Percentiles rank a stretch among this genome's conserved stretches.
These are phyloP conservation scores for Eolophus roseicapilla DNA, from an alignment of 2,113 vertebrate genomes.

Conservation along the genomic window DNA sequence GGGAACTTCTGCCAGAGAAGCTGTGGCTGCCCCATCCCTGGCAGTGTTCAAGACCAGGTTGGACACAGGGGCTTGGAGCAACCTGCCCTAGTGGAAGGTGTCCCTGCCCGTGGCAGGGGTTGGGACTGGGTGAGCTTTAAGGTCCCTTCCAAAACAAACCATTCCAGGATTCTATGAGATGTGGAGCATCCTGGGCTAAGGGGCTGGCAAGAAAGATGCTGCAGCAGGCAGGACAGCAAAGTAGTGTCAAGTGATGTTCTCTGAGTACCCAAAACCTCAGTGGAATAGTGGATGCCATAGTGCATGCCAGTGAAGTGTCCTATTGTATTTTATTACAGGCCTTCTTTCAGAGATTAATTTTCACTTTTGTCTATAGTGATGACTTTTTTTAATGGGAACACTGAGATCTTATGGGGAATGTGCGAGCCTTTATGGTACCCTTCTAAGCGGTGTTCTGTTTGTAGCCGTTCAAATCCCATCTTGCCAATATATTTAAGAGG, in stretches of 20 bases:
- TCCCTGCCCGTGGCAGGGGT: background rate
- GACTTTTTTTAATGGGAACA: background rate
- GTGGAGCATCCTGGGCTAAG: background rate
- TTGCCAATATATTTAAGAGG: background rate
- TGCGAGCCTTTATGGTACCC: background rate
- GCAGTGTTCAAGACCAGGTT: background rate
- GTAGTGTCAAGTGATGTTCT: accelerated
- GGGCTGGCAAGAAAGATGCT: background rate
- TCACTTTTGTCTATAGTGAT: background rate
- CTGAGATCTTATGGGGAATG: background rate
- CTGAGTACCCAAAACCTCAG: too few species aligned
- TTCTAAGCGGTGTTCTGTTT: background rate
- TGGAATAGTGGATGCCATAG: background rate
- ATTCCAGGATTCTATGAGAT: background rate
- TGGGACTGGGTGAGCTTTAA: background rate
- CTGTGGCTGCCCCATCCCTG: background rate
- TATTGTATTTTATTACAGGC: background rate
- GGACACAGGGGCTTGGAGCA: background rate
- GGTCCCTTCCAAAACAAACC: background rate
- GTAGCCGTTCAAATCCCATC: background rate
- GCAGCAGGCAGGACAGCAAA: background rate
- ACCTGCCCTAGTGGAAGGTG: background rate
- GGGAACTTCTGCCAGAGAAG: background rate
- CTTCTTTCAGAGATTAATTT: background rate
- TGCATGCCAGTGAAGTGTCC: background rate